phyloP scores from a whole-genome alignment of 2,888 invertebrate species.

The Melinaea marsaeus region DNA sequence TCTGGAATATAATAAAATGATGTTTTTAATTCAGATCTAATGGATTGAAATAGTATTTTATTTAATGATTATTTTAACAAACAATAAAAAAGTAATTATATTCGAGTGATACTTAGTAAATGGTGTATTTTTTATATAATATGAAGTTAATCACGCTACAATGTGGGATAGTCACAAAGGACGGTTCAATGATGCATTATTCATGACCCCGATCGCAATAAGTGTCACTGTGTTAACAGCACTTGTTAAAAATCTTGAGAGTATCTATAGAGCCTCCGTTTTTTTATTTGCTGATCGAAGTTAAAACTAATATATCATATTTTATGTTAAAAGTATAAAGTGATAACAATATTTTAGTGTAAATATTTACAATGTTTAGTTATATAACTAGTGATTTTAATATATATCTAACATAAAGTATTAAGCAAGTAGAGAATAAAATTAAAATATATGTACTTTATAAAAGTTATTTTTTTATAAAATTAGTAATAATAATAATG shows the following conservation, averaged over 20 bases:
- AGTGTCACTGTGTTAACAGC: slow-evolving; percentile 54
- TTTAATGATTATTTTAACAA: not conserved
- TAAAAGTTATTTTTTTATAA: too few relatives aligned
- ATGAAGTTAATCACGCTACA: too few relatives aligned
- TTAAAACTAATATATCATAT: not conserved
- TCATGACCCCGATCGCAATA: slow-evolving; percentile 54
- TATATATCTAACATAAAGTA: too few relatives aligned
- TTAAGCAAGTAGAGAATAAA: too few relatives aligned
- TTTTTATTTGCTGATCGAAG: slow-evolving; percentile 28
- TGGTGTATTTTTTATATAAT: too few relatives aligned
- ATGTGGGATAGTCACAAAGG: slow-evolving; percentile 10
- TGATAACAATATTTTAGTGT: too few relatives aligned
- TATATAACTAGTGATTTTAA: too few relatives aligned
- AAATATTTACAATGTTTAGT: too few relatives aligned
- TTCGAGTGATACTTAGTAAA: too few relatives aligned
- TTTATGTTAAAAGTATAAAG: slow-evolving; percentile 29
- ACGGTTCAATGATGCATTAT: slow-evolving; percentile 45
- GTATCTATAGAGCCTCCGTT: slow-evolving; percentile 30
- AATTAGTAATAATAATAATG: too few relatives aligned
- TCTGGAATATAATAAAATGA: not conserved
- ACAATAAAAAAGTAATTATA: not conserved
- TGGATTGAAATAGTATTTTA: too few relatives aligned
- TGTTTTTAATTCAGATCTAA: not conserved
- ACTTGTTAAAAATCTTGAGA: slow-evolving; percentile 44
- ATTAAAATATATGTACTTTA: too few relatives aligned